phyloP scores from a whole-genome alignment of 2,888 invertebrate genomes.

The Aphelenchoides bicaudatus region DNA sequence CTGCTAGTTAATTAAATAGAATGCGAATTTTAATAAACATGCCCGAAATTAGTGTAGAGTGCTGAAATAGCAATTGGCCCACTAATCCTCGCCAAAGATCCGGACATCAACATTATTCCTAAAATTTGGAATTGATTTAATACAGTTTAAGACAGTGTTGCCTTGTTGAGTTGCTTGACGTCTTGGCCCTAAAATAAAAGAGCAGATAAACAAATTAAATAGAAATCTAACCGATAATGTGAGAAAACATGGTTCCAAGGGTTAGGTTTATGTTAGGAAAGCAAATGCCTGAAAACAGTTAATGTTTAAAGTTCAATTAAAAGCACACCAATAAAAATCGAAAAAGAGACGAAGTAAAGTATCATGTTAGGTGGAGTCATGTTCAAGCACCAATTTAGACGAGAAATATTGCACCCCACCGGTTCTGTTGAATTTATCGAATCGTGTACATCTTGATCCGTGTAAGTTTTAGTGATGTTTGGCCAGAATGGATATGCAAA shows the following conservation, averaged over 20 bases:
- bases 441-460: background rate
- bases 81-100: background rate
- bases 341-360: slow-evolving; percentile 36
- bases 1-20: background rate
- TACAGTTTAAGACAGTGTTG: too few species aligned
- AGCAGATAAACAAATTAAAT: too few species aligned
- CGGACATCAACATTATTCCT: slow-evolving; percentile 14
- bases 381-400: slow-evolving; percentile 27
- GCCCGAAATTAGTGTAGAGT: background rate
- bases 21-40: background rate
- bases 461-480: background rate
- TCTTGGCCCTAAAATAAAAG: too few species aligned
- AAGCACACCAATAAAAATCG: too few species aligned
- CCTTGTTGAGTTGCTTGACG: slow-evolving; percentile 14
- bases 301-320: too few species aligned
- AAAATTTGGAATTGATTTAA: too few species aligned
- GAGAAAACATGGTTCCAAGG: slow-evolving; percentile 12
- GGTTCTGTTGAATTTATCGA: slow-evolving; percentile 17
- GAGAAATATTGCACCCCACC: slow-evolving; percentile 27
- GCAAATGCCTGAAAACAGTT: slow-evolving; percentile 4
- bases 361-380: slow-evolving; percentile 30
- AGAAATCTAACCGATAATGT: too few species aligned
- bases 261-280: slow-evolving; percentile 14
- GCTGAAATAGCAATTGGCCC: slow-evolving; percentile 6
- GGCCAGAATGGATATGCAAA: slow-evolving; percentile 44